phyloP scores from a whole-genome alignment of 2,797 vertebrate genomes.

The Heteromormyrus szaboi region DNA sequence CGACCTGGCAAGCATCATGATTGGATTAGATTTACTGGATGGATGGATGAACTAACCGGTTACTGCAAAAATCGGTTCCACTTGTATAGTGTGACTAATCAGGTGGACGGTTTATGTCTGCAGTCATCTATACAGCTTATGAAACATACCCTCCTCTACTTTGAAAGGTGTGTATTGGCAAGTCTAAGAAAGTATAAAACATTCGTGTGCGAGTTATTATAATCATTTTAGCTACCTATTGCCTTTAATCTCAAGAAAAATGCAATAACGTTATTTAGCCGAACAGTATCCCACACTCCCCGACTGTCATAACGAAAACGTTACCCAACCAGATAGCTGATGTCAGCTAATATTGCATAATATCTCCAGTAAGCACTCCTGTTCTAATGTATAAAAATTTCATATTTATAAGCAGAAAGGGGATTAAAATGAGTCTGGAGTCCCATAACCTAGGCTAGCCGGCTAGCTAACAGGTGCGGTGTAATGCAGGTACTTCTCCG shows the following conservation, averaged over 20 bases:
- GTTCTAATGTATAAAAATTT: not conserved
- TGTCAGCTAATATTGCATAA: not conserved
- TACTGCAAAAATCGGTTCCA: not conserved
- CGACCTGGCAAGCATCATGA: not conserved
- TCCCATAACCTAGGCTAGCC: not conserved
- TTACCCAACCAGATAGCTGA: not conserved
- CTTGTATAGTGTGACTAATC: not conserved
- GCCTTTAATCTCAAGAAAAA: not conserved
- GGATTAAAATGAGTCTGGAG: not conserved
- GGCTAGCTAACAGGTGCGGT: not conserved
- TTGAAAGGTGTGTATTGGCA: not conserved
- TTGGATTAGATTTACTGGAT: not conserved
- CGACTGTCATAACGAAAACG: not conserved
- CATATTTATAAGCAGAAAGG: not conserved
- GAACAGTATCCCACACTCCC: not conserved
- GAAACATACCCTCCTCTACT: not conserved
- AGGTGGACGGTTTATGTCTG: not conserved
- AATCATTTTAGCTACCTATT: not conserved
- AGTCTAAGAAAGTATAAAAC: not conserved
- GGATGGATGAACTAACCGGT: not conserved
- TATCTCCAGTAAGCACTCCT: not conserved
- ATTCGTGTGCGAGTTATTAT: not conserved
- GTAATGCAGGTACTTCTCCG: not conserved
- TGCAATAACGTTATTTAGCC: not conserved
- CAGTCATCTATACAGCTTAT: not conserved